Evolutionary conservation across 1,140 invertebrate genomes (phyloP).

Genomic region (Drosophila rufa): DNA sequence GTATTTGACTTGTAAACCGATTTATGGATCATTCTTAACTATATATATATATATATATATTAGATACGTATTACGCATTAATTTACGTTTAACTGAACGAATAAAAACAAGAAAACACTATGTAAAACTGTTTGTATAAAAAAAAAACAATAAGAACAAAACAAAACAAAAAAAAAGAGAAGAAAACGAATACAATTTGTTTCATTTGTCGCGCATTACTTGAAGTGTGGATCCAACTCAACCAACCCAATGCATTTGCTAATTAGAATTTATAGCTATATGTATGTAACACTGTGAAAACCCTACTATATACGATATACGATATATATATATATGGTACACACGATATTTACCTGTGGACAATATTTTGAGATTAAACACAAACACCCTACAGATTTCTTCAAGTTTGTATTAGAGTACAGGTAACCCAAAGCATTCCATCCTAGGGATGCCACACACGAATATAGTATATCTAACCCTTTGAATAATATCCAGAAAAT

Average conservation of each 20-base stretch:
- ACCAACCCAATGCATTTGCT: slow-evolving; percentile 60
- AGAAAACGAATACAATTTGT: slow-evolving; percentile 51
- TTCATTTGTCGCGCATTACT: slow-evolving; percentile 41
- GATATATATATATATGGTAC: slow-evolving; percentile 48
- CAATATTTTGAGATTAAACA: slow-evolving; percentile 68
- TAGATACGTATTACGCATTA: slow-evolving; percentile 52
- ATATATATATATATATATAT: slow-evolving; percentile 43
- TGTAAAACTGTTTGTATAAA: slow-evolving; percentile 62
- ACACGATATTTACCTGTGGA: slow-evolving; percentile 41
- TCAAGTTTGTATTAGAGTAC: slow-evolving; percentile 53
- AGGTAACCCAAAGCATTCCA: slow-evolving; percentile 46
- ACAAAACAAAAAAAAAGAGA: slow-evolving; percentile 40
- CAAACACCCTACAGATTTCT: slow-evolving; percentile 26
- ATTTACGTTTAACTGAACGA: slow-evolving; percentile 45
- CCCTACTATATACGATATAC: slow-evolving; percentile 37
- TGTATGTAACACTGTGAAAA: slow-evolving; percentile 39
- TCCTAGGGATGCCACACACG: background rate
- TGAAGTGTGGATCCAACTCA: slow-evolving; percentile 52
- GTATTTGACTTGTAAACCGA: slow-evolving; percentile 57
- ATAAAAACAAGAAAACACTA: slow-evolving; percentile 48
- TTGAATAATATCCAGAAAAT: slow-evolving; percentile 28
- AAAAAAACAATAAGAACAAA: slow-evolving; percentile 43
- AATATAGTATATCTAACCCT: slow-evolving; percentile 1
- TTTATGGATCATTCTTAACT: slow-evolving; percentile 55
- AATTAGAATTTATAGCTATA: slow-evolving; percentile 59